These are phyloP conservation scores for Holothuria scabra DNA, from an alignment of 53 echinoderm and acorn worm genomes.

Conservation along the genomic window DNA sequence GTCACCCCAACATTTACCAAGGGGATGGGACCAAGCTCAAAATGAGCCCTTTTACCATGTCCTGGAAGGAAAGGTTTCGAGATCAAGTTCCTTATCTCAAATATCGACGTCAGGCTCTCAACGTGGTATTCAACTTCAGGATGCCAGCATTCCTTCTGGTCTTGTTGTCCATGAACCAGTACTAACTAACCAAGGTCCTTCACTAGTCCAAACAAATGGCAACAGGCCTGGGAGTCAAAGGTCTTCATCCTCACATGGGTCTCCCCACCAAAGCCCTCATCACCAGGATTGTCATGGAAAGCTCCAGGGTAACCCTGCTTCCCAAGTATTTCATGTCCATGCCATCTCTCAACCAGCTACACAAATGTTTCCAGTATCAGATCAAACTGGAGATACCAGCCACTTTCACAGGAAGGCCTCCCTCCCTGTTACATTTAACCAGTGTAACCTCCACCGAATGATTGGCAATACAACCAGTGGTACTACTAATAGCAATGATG, in stretches of 20 bases:
- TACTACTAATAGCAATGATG: slow-evolving; percentile 8
- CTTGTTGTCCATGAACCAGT: too few relatives aligned
- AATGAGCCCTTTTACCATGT: slow-evolving; percentile 49
- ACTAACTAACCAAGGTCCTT: slow-evolving; percentile 12
- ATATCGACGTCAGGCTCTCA: slow-evolving; percentile 50
- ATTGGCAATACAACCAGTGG: slow-evolving; percentile 37
- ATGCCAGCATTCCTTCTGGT: too few relatives aligned
- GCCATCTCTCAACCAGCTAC: slow-evolving; percentile 69
- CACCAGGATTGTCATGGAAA: slow-evolving; percentile 10
- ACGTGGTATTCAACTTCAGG: background rate
- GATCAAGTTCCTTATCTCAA: slow-evolving; percentile 44
- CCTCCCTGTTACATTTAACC: slow-evolving; percentile 90
- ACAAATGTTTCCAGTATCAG: slow-evolving; percentile 40
- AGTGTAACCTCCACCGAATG: slow-evolving; percentile 84
- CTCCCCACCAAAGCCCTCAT: slow-evolving; percentile 26
- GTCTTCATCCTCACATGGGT: slow-evolving; percentile 40
- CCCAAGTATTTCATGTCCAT: slow-evolving; percentile 56
- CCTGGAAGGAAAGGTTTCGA: slow-evolving; percentile 27
- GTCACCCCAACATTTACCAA: slow-evolving; percentile 26
- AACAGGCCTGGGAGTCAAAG: slow-evolving; percentile 14
- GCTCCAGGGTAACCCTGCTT: background rate
- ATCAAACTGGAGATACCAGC: slow-evolving; percentile 39
- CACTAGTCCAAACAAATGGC: slow-evolving; percentile 16
- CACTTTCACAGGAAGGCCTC: slow-evolving; percentile 89
- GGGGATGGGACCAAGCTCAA: background rate